Base-by-base conservation (phyloP, 92 coral and sea anemone species). In the Paragorgia papillata region DNA sequence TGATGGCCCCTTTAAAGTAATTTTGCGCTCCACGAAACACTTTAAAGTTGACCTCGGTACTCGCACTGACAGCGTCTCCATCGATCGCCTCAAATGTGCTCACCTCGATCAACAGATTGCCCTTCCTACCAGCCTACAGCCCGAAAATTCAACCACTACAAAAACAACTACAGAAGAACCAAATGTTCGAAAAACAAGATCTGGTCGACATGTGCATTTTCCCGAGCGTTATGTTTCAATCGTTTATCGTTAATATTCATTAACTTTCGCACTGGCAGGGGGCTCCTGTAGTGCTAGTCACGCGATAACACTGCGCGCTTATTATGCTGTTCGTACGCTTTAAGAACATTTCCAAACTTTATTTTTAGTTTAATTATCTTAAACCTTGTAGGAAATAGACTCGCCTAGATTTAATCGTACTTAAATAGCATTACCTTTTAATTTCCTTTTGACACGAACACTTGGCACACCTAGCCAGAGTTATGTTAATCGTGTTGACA, bases 181-280 rank as follows among this genome's bases (percentile, higher is more conserved):
- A 7, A 3, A 24, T 3, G 34, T 59, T 4, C 66, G 35, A 4
- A 3, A 22, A 59, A 59, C 66, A 21, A 9, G 66, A 59, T 59
- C 66, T 59, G 66, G 66, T 59, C 66, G 58, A 18, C 58, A 53
- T 53, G 58, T 53, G 5, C 58, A 53, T 53, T 53, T 53, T 53
- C 58, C 58, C 5, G 58, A 18, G 58, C 58, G 58, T 53, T 53
- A 18, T 17, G 17, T 24, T 3, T 5, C 58, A 3, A 53, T 18
- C 27, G 22, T 53, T 53, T 17, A 37, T 37, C 43, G 4, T 37
- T 37, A 37, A 37, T 37, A n/a, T n/a, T n/a, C 10, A 53, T 53
- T 53, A 53, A 53, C 58, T 53, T 53, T 18, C 17, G 58, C 58
- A 53, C 58, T 53, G 58, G 27, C 5, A 53, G 58, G 58, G 58